Percentiles rank a stretch among this genome's conserved stretches.
Conservation (phyloP, 1,140 invertebrate genomes). For the Lycorma delicatula region DNA sequence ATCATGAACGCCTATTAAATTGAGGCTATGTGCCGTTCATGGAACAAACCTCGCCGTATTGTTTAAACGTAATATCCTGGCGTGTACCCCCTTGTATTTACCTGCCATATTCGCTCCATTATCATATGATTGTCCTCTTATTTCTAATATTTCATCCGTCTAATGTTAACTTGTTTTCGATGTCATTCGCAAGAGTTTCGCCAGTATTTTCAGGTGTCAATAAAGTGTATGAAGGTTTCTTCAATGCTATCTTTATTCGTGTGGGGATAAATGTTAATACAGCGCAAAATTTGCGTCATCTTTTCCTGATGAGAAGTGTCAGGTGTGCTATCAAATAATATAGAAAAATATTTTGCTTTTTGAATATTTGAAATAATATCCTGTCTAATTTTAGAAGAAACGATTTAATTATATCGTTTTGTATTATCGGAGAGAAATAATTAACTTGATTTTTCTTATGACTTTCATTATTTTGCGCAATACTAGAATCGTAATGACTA, state of each 20-base stretch:
- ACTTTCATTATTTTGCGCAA: too few relatives aligned
- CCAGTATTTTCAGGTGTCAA: conserved; percentile 17
- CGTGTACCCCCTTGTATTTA: conserved; percentile 29
- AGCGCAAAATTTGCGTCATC: conserved; percentile 18
- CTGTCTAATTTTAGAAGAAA: neutral
- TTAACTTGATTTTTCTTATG: too few relatives aligned
- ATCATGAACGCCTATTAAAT: conserved; percentile 18
- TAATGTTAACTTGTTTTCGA: conserved; percentile 18
- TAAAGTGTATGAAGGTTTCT: conserved; percentile 24
- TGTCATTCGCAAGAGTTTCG: conserved; percentile 15
- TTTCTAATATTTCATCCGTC: conserved; percentile 21
- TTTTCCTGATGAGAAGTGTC: conserved; percentile 18
- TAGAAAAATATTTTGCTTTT: conserved; percentile 7
- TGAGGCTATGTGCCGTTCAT: conserved; percentile 21
- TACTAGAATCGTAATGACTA: too few relatives aligned
- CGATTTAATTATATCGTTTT: too few relatives aligned
- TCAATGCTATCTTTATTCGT: conserved; percentile 1
- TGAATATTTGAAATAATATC: neutral
- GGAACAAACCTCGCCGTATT: conserved; percentile 12
- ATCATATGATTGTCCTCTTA: conserved; percentile 31
- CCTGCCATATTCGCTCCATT: conserved; percentile 32
- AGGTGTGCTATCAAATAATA: conserved; percentile 23
- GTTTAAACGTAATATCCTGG: conserved; percentile 20
- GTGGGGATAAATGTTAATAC: conserved; percentile 10
- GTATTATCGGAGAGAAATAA: too few relatives aligned